phyloP scores from a whole-genome alignment of 1,140 invertebrate species.

The Bombus waltoni region DNA sequence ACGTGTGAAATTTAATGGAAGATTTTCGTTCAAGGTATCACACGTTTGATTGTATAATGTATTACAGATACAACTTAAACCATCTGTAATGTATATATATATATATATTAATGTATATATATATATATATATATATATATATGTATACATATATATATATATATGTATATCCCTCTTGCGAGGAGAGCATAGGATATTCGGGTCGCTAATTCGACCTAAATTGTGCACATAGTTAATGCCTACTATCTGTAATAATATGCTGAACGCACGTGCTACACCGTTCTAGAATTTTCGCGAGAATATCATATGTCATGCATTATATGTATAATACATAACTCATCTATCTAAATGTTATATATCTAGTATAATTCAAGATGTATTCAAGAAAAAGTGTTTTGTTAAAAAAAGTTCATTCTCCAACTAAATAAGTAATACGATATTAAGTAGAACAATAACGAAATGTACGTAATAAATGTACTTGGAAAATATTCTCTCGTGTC shows the following conservation, averaged over 20 bases:
- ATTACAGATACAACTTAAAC: neutral
- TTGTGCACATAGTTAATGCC: conserved; percentile 21
- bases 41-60: neutral
- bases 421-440: neutral
- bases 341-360: neutral
- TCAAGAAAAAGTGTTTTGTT: neutral
- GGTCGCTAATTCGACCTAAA: conserved; percentile 27
- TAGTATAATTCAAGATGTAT: too few relatives aligned
- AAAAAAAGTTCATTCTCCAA: neutral
- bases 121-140: neutral
- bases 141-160: neutral
- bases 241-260: conserved; percentile 16
- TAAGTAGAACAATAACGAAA: neutral
- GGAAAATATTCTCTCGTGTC: too few relatives aligned
- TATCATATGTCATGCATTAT: neutral
- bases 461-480: neutral
- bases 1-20: neutral
- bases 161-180: neutral
- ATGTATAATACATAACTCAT: neutral
- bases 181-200: conserved; percentile 20
- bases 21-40: neutral
- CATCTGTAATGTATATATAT: neutral
- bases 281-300: conserved; percentile 9
- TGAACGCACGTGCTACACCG: neutral
- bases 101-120: neutral